These are phyloP conservation scores for Hirundichthys speculiger DNA, from an alignment of 2,113 vertebrate species.

Conservation along the genomic window DNA sequence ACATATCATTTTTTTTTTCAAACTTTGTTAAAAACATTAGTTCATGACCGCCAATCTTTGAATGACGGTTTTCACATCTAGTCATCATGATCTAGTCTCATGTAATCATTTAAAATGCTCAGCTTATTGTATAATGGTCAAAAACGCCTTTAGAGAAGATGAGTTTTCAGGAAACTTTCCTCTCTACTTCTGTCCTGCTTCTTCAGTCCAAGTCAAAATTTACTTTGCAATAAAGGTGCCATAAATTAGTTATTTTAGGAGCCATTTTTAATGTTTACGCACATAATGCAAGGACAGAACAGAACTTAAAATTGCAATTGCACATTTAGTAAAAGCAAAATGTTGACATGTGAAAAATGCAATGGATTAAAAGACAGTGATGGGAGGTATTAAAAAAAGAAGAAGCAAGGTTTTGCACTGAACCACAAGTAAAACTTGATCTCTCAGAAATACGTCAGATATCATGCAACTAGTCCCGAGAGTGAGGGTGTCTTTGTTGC, in stretches of 20 bases:
- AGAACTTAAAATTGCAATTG: background rate
- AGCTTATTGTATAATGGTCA: constrained; percentile 25
- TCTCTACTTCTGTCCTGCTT: constrained; percentile 4
- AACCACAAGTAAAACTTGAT: background rate
- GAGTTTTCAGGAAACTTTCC: constrained; percentile 41
- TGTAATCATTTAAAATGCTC: constrained; percentile 37
- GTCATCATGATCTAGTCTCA: too few species aligned
- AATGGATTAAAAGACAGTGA: background rate
- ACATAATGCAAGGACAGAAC: too few species aligned
- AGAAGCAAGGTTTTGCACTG: background rate
- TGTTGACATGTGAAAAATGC: background rate
- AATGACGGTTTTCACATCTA: constrained; percentile 35
- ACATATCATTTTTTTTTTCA: constrained; percentile 2
- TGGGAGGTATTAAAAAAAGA: too few species aligned
- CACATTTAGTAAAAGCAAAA: background rate
- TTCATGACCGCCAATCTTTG: constrained; percentile 18
- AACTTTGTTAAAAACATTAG: background rate
- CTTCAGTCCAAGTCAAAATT: background rate
- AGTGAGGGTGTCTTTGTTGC: constrained; percentile 23
- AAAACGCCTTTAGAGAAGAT: constrained; percentile 21
- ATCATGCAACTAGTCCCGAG: constrained; percentile 24
- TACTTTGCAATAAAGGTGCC: too few species aligned
- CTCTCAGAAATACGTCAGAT: background rate
- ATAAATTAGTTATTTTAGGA: too few species aligned
- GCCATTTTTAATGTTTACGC: too few species aligned